phyloP scores from a whole-genome alignment of 2,888 invertebrate genomes.

The Pocota personata region DNA sequence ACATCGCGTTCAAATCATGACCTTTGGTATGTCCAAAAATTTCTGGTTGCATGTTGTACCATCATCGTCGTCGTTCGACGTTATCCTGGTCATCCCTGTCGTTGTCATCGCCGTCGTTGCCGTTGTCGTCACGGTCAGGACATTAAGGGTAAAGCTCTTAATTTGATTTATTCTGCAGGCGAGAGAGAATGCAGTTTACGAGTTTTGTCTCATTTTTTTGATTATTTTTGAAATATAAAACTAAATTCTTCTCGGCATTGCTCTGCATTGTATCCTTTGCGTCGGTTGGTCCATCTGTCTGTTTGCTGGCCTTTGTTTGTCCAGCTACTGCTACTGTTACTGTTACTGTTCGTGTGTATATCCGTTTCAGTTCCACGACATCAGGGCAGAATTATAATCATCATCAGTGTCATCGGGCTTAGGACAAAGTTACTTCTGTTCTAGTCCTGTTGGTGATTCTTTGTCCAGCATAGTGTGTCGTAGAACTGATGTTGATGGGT shows the following conservation, averaged over 20 bases:
- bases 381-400: conserved; percentile 59
- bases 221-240: conserved; percentile 21
- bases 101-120: conserved; percentile 17
- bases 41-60: conserved; percentile 33
- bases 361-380: conserved; percentile 50
- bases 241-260: conserved; percentile 12
- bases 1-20: conserved; percentile 49
- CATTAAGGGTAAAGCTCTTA: conserved; percentile 68
- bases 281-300: not conserved
- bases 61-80: conserved; percentile 35
- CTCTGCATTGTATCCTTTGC: conserved; percentile 33
- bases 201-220: conserved; percentile 12
- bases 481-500: conserved; percentile 37
- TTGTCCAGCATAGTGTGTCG: not conserved
- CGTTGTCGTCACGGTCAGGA: conserved; percentile 49
- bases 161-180: conserved; percentile 66
- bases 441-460: conserved; percentile 12
- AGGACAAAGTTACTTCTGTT: conserved; percentile 44
- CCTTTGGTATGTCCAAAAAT: conserved; percentile 65
- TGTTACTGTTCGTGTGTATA: not conserved
- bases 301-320: conserved; percentile 11
- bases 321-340: conserved; percentile 12
- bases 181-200: conserved; percentile 41
- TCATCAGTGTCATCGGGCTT: conserved; percentile 58
- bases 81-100: conserved; percentile 51